These are phyloP conservation scores for Darwinula stevensoni DNA, from an alignment of 2,888 invertebrate species.

Conservation along the genomic window DNA sequence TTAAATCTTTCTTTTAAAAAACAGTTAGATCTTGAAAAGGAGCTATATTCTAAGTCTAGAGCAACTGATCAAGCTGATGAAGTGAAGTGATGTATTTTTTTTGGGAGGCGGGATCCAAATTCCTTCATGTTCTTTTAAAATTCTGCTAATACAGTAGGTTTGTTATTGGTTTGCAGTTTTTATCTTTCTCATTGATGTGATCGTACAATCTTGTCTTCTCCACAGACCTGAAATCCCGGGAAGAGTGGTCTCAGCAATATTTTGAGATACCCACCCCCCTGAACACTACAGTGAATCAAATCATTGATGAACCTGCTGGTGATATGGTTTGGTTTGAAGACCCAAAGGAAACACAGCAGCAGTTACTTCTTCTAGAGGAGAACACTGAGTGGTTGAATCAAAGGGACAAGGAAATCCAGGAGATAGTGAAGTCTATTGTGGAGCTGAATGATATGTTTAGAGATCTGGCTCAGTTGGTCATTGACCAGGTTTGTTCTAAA, in stretches of 20 bases:
- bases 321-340: too few species aligned
- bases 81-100: too few species aligned
- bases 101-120: too few species aligned
- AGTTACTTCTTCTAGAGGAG: constrained; percentile 59
- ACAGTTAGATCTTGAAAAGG: too few species aligned
- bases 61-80: too few species aligned
- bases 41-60: too few species aligned
- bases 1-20: too few species aligned
- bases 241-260: constrained; percentile 64
- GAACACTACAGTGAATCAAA: background rate
- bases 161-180: too few species aligned
- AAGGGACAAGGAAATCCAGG: constrained; percentile 59
- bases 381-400: constrained; percentile 32
- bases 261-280: constrained; percentile 30
- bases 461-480: constrained; percentile 27
- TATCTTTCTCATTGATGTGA: too few species aligned
- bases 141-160: too few species aligned
- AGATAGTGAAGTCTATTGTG: constrained; percentile 67
- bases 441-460: constrained; percentile 87
- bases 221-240: constrained; percentile 49
- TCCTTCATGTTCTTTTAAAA: too few species aligned
- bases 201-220: too few species aligned
- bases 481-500: constrained; percentile 24
- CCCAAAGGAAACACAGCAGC: constrained; percentile 23
- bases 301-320: background rate